phyloP scores from a whole-genome alignment of 2,797 vertebrate genomes.

The Rhinella marina region DNA sequence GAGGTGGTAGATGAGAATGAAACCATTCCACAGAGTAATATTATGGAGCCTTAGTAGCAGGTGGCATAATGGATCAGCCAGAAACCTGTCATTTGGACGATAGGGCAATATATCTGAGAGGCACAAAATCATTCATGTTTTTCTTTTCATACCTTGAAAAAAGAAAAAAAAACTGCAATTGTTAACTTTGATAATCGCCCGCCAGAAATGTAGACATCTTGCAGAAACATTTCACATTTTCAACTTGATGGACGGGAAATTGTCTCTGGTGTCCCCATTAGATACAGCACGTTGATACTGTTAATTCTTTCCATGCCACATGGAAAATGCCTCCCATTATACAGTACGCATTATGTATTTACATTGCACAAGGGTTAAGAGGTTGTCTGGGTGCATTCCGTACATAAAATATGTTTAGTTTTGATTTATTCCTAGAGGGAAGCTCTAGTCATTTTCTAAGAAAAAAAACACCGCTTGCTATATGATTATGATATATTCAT shows the following conservation, averaged over 20 bases:
- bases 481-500: slow-evolving; percentile 31
- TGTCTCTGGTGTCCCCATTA: slow-evolving; percentile 50
- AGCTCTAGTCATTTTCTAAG: slow-evolving; percentile 30
- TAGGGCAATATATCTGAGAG: slow-evolving; percentile 79
- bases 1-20: slow-evolving; percentile 83
- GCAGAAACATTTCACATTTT: slow-evolving; percentile 59
- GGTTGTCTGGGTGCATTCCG: slow-evolving; percentile 50
- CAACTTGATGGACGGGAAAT: slow-evolving; percentile 52
- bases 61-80: slow-evolving; percentile 86
- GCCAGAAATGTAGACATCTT: slow-evolving; percentile 62
- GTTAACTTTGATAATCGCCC: slow-evolving; percentile 71
- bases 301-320: slow-evolving; percentile 57
- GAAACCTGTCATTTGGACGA: slow-evolving; percentile 83
- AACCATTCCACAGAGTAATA: slow-evolving; percentile 87
- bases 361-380: slow-evolving; percentile 44
- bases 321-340: slow-evolving; percentile 52
- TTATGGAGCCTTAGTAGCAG: slow-evolving; percentile 85
- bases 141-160: slow-evolving; percentile 67
- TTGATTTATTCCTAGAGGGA: slow-evolving; percentile 48
- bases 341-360: slow-evolving; percentile 50
- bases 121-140: slow-evolving; percentile 74
- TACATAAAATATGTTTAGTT: slow-evolving; percentile 42
- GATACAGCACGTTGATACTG: slow-evolving; percentile 15
- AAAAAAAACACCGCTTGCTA: neutral
- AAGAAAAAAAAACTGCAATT: slow-evolving; percentile 50